Conservation (phyloP, 2,113 vertebrate species). For the Anoura caudifer region DNA sequence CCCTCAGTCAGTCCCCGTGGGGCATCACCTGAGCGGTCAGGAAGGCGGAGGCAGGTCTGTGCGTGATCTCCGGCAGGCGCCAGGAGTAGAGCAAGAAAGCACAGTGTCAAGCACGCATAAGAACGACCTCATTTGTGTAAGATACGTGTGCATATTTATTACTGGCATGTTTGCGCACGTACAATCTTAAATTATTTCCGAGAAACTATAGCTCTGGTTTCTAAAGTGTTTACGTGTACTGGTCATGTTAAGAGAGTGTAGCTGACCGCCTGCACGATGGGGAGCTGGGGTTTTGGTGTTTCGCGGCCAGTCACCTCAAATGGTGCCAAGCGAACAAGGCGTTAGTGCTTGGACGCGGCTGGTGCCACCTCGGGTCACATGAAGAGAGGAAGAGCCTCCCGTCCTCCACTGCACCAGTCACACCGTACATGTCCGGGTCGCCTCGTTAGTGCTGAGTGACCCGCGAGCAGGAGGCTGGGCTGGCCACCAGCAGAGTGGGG, state of each 20-base stretch:
- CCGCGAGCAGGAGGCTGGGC: not conserved
- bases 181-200: not conserved
- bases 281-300: not conserved
- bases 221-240: not conserved
- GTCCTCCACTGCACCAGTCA: not conserved
- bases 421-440: rapidly evolving
- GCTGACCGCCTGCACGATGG: rapidly evolving
- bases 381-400: not conserved
- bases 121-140: not conserved
- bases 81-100: not conserved
- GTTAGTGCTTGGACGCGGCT: not conserved
- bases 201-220: not conserved
- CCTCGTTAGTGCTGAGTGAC: not conserved
- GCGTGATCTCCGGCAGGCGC: not conserved
- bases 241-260: not conserved
- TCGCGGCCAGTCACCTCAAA: not conserved
- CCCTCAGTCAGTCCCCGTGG: not conserved
- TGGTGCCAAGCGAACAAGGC: not conserved
- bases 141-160: not conserved
- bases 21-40: too few relatives aligned
- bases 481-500: not conserved
- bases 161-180: not conserved
- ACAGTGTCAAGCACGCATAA: rapidly evolving
- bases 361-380: too few relatives aligned
- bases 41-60: not conserved